Percentiles rank a stretch among this genome's conserved stretches.
Evolutionary conservation across 2,888 invertebrate species (phyloP).

Genomic region (Troides helena): DNA sequence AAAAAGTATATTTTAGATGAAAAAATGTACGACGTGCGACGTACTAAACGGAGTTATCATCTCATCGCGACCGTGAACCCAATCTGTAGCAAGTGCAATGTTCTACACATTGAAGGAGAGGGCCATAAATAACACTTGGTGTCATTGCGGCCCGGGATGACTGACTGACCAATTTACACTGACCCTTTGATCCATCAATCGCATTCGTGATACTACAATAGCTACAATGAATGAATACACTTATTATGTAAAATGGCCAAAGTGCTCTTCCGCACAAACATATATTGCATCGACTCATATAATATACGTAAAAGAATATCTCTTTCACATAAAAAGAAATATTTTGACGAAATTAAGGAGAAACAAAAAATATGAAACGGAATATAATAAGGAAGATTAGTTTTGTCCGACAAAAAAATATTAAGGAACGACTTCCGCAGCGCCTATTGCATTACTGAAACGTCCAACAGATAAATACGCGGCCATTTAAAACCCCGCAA

Average conservation of each 20-base stretch:
- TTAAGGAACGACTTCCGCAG: constrained; percentile 56
- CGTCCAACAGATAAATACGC: constrained; percentile 58
- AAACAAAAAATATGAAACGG: constrained; percentile 2
- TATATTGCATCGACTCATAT: background rate
- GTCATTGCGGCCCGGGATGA: constrained; percentile 55
- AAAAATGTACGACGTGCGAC: background rate
- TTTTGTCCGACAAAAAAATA: constrained; percentile 37
- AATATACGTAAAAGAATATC: background rate
- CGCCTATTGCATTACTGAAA: constrained; percentile 41
- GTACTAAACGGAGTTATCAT: constrained; percentile 27
- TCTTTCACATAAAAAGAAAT: background rate
- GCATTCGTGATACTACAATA: constrained; percentile 29
- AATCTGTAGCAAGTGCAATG: constrained; percentile 72
- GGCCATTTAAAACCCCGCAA: constrained; percentile 69
- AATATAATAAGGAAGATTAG: constrained; percentile 2
- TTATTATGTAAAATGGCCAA: constrained; percentile 4
- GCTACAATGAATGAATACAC: background rate
- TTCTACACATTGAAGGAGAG: constrained; percentile 54
- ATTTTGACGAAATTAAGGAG: background rate
- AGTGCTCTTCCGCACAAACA: background rate
- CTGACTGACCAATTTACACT: constrained; percentile 55
- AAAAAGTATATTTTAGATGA: background rate
- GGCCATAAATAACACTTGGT: constrained; percentile 70
- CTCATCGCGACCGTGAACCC: constrained; percentile 65
- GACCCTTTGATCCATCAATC: constrained; percentile 47